Percentiles rank a stretch among this genome's conserved stretches.
Conservation (phyloP, 2,797 vertebrate species). For the Macrochelys suwanniensis region DNA sequence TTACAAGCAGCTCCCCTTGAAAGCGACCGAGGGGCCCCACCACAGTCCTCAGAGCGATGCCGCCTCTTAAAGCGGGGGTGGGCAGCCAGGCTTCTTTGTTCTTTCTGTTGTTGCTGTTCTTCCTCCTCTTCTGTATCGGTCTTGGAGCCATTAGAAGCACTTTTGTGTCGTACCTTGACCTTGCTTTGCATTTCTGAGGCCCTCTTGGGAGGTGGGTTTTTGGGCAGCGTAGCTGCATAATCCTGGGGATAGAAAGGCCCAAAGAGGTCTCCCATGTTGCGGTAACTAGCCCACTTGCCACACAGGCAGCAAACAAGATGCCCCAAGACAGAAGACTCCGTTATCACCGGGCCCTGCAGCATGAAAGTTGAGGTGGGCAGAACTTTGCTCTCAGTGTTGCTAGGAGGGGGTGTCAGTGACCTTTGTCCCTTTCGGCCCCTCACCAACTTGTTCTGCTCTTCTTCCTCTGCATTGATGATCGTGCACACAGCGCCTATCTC, state of each 20-base stretch:
- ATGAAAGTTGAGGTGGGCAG: slow-evolving; percentile 93
- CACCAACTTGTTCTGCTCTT: slow-evolving; percentile 91
- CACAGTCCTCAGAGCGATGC: slow-evolving; percentile 95
- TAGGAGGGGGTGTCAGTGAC: slow-evolving; percentile 86
- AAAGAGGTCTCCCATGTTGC: slow-evolving; percentile 97
- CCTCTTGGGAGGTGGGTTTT: slow-evolving; percentile 92
- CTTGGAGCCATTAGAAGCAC: slow-evolving; percentile 84
- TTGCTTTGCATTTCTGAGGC: slow-evolving; percentile 84
- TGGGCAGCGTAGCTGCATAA: slow-evolving; percentile 94
- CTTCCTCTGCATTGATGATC: slow-evolving; percentile 96
- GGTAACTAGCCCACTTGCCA: slow-evolving; percentile 99
- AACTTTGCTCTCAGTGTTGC: slow-evolving; percentile 88
- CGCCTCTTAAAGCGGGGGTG: slow-evolving; percentile 97
- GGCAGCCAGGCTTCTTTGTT: slow-evolving; percentile 89
- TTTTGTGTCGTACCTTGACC: slow-evolving; percentile 88
- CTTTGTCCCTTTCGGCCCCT: slow-evolving; percentile 86
- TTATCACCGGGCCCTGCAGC: slow-evolving; percentile 93
- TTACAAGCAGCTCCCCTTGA: slow-evolving; percentile 92
- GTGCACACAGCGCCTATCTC: slow-evolving; percentile 96
- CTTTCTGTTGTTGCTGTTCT: slow-evolving; percentile 83
- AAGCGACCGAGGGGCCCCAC: slow-evolving; percentile 87
- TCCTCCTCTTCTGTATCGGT: slow-evolving; percentile 85
- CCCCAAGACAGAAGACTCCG: slow-evolving; percentile 92
- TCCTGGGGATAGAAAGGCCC: slow-evolving; percentile 98
- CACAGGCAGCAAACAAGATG: slow-evolving; percentile 97